Evolutionary conservation across 1,140 invertebrate species (phyloP).

Genomic region (Hestina assimilis): DNA sequence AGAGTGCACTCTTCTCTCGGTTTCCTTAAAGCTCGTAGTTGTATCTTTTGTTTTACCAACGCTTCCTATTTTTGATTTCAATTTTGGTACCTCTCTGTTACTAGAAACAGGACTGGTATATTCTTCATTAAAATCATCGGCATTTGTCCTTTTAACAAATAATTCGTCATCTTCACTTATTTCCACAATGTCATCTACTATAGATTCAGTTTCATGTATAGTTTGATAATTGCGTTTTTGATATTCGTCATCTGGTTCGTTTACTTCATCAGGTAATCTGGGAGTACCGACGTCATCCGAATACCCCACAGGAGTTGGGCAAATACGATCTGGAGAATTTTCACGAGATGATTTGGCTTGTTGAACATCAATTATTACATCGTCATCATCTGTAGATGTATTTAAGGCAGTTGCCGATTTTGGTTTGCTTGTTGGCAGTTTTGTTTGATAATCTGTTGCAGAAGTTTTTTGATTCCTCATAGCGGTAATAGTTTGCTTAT

Average conservation of each 20-base stretch:
- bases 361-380: conserved; percentile 81
- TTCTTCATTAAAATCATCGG: conserved; percentile 45
- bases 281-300: conserved; percentile 80
- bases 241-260: conserved; percentile 83
- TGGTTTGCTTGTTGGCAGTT: conserved; percentile 64
- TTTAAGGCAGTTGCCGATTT: conserved; percentile 70
- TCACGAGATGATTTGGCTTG: conserved; percentile 85
- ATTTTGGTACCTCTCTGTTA: conserved; percentile 78
- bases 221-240: conserved; percentile 58
- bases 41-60: conserved; percentile 51
- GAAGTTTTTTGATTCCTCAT: conserved; percentile 66
- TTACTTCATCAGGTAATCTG: conserved; percentile 84
- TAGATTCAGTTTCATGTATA: conserved; percentile 72
- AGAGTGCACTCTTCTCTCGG: conserved; percentile 51
- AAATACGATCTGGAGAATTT: conserved; percentile 83
- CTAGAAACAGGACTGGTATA: conserved; percentile 73
- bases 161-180: conserved; percentile 76
- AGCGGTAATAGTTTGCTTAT: conserved; percentile 50
- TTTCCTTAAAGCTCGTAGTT: conserved; percentile 51
- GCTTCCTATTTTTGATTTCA: conserved; percentile 61
- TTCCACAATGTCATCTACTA: conserved; percentile 78
- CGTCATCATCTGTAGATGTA: conserved; percentile 67
- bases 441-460: conserved; percentile 49
- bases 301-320: conserved; percentile 80
- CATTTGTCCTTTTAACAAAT: conserved; percentile 49